Evolutionary conservation across 2,797 vertebrate species (phyloP), one percentile per base, ranked within the genome.

Genomic region (Hozukius guyotensis): DNA sequence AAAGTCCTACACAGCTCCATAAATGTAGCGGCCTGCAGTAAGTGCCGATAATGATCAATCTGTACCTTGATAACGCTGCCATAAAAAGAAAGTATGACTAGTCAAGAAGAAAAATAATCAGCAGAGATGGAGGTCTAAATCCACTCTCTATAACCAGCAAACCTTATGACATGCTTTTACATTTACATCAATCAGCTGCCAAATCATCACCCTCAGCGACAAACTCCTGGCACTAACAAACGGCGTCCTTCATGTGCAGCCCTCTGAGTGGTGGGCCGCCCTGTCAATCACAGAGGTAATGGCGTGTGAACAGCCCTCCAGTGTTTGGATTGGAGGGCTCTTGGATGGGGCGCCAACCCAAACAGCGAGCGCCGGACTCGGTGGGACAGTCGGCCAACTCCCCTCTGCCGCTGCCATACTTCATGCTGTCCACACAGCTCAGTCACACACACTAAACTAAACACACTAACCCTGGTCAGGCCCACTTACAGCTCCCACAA

Each of bases 211-310:
- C 86, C 81, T 78, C 52, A 36, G 86, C 86, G 84, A 85, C 77
- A 78, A 83, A 84, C 72, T 78, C 46, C 82, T 93, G 91, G 92
- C 86, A 87, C 67, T 13, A 52, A 69, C 16, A 52, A 24, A 72
- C 60, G 31, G 38, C 11, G 82, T 64, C 80, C 80, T 86, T 88
- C 72, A 82, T 84, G 85, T 75, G 84, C 75, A 85, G 92, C 84
- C 86, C 93, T 88, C 81, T 96, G 96, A 96, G 93, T 96, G 95
- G 96, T 94, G 93, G 95, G 92, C 95, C 88, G 93, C 84, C 94
- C 94, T 94, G 97, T 97, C 96, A 96, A 91, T 96, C 96, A 95
- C 65, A 69, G 49, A 86, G 92, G 93, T 95, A 97, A 96, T 95
- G 92, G 91, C 76, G 93, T 96, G 95, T 95, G 90, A 96, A 97